phyloP scores from a whole-genome alignment of 2,888 invertebrate species.

The Apantesis nais region DNA sequence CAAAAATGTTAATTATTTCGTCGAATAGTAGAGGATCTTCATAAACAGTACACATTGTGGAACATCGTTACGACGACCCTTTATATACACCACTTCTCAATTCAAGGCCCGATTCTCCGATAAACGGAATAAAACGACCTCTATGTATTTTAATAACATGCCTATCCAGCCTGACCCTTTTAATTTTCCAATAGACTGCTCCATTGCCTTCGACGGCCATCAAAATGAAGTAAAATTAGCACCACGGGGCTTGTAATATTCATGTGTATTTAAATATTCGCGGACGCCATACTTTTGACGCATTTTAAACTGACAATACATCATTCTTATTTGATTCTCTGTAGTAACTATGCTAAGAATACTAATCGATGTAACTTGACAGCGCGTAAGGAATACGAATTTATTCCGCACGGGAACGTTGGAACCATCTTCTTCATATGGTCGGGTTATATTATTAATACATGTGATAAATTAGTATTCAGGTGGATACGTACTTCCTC shows the following conservation, averaged over 20 bases:
- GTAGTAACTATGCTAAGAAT: slow-evolving; percentile 65
- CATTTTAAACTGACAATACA: slow-evolving; percentile 69
- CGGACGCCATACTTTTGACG: slow-evolving; percentile 69
- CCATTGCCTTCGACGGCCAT: slow-evolving; percentile 56
- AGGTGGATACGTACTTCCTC: slow-evolving; percentile 66
- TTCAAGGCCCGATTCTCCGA: slow-evolving; percentile 28
- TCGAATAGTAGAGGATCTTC: not conserved
- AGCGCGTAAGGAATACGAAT: slow-evolving; percentile 43
- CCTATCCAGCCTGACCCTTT: slow-evolving; percentile 59
- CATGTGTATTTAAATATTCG: slow-evolving; percentile 58
- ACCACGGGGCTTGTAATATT: slow-evolving; percentile 52
- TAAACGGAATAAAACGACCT: slow-evolving; percentile 42
- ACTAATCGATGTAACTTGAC: slow-evolving; percentile 66
- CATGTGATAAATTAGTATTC: slow-evolving; percentile 76
- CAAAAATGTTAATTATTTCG: not conserved
- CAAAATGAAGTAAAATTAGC: slow-evolving; percentile 56
- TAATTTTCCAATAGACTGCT: slow-evolving; percentile 71
- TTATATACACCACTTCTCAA: not conserved
- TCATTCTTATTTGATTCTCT: slow-evolving; percentile 72
- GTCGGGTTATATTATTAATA: slow-evolving; percentile 58
- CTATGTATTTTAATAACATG: slow-evolving; percentile 55
- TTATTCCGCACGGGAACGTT: slow-evolving; percentile 34
- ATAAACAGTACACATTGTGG: not conserved
- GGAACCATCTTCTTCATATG: slow-evolving; percentile 52
- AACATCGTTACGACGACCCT: not conserved